Evolutionary conservation across 1,140 invertebrate genomes (phyloP).

Genomic region (Microplitis demolitor): DNA sequence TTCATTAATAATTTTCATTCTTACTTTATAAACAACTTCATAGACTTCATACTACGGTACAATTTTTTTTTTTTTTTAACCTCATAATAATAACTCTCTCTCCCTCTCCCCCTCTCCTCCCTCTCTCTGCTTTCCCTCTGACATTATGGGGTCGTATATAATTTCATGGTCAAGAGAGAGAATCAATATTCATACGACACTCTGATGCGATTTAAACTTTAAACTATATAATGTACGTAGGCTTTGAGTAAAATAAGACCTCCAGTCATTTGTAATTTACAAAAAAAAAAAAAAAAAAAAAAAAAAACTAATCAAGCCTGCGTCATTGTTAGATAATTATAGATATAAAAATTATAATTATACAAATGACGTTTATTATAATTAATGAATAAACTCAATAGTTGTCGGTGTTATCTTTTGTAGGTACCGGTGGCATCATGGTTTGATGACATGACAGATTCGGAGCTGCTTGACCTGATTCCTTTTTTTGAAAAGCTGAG

Average conservation of each 20-base stretch:
- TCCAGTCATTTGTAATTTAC: background rate
- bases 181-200: constrained; percentile 6
- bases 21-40: background rate
- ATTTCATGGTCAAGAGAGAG: constrained; percentile 15
- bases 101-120: background rate
- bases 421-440: constrained; percentile 96
- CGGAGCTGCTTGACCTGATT: constrained; percentile 91
- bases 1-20: background rate
- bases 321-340: background rate
- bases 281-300: constrained; percentile 2
- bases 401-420: constrained; percentile 26
- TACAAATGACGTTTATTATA: background rate
- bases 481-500: constrained; percentile 95
- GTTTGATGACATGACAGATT: constrained; percentile 97
- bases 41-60: background rate
- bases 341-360: no score
- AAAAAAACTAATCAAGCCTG: background rate
- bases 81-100: background rate
- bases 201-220: constrained; percentile 4
- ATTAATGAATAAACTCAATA: background rate
- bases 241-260: background rate
- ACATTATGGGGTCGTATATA: constrained; percentile 13
- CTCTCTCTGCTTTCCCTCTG: constrained; percentile 1
- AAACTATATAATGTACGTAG: background rate
- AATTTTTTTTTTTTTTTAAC: background rate